These are phyloP conservation scores for Siderastrea siderea DNA, from an alignment of 92 coral and sea anemone genomes.

Conservation along the genomic window DNA sequence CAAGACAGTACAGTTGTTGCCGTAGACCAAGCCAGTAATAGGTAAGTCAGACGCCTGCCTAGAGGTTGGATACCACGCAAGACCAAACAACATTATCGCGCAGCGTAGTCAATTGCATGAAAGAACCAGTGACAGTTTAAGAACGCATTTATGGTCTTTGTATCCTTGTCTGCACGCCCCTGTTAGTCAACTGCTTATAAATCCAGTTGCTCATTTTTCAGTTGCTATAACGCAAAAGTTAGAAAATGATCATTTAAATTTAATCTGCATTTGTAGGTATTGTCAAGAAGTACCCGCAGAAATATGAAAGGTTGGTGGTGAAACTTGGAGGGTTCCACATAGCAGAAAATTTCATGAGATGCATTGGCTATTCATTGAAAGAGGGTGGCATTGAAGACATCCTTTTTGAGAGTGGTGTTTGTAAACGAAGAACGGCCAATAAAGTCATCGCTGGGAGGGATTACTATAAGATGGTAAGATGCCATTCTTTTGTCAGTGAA, in stretches of 20 bases:
- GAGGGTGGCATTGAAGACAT: constrained; percentile 30
- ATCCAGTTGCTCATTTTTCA: no score
- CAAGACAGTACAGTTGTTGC: constrained; percentile 29
- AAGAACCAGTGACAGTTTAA: no score
- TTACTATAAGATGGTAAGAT: constrained; percentile 40
- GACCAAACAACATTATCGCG: not conserved
- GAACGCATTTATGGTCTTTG: no score
- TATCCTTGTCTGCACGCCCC: no score
- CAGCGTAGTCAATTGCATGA: no score
- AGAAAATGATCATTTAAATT: not conserved
- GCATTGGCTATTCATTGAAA: not conserved
- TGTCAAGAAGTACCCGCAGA: constrained; percentile 25
- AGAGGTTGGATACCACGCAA: not conserved
- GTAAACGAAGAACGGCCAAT: constrained; percentile 25
- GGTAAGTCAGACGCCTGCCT: not conserved
- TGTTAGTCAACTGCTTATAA: no score
- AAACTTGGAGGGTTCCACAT: constrained; percentile 39
- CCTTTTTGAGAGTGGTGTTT: not conserved
- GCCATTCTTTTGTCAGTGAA: constrained; percentile 37
- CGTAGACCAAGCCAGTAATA: constrained; percentile 20
- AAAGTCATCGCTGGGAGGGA: constrained; percentile 39
- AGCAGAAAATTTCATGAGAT: constrained; percentile 33
- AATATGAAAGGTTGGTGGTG: not conserved
- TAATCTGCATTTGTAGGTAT: not conserved
- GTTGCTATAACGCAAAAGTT: no score